A percentile compares a stretch with the other conserved stretches of the same genome.
These are phyloP conservation scores for Takifugu flavidus DNA, from an alignment of 2,113 vertebrate species.

Conservation along the genomic window DNA sequence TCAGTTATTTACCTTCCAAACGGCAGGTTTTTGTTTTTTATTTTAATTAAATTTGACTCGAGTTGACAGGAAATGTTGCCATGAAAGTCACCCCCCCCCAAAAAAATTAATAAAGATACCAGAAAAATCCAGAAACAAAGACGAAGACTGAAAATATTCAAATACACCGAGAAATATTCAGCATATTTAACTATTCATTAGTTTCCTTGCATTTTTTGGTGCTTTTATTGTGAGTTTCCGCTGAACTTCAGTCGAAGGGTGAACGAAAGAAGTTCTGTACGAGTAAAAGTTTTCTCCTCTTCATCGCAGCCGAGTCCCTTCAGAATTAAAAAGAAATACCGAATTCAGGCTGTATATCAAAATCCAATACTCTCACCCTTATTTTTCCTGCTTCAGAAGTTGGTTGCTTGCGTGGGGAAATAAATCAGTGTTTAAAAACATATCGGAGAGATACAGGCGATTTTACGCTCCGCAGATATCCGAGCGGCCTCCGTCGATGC, in stretches of 20 bases:
- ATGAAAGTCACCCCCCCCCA: too few species aligned
- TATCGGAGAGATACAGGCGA: constrained; percentile 5
- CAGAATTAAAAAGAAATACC: too few species aligned
- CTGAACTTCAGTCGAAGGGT: too few species aligned
- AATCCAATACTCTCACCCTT: constrained; percentile 4
- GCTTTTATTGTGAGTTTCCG: too few species aligned
- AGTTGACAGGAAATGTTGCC: too few species aligned
- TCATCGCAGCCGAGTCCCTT: too few species aligned
- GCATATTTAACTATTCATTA: not conserved
- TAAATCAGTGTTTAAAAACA: constrained; percentile 4
- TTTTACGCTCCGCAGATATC: constrained; percentile 25
- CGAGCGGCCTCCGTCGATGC: constrained; percentile 20
- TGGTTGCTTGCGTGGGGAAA: not conserved
- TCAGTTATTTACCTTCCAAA: too few species aligned
- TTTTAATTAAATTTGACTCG: too few species aligned
- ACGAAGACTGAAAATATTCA: not conserved
- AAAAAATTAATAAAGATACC: too few species aligned
- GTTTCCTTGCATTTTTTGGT: not conserved
- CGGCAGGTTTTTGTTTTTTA: too few species aligned
- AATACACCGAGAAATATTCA: not conserved
- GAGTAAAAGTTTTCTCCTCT: too few species aligned
- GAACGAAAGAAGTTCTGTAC: too few species aligned
- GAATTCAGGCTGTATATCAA: not conserved
- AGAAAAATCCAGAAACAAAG: not conserved
- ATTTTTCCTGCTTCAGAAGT: not conserved